Evolutionary conservation across 2,888 invertebrate genomes (phyloP).

Genomic region (Tetropium fuscum): DNA sequence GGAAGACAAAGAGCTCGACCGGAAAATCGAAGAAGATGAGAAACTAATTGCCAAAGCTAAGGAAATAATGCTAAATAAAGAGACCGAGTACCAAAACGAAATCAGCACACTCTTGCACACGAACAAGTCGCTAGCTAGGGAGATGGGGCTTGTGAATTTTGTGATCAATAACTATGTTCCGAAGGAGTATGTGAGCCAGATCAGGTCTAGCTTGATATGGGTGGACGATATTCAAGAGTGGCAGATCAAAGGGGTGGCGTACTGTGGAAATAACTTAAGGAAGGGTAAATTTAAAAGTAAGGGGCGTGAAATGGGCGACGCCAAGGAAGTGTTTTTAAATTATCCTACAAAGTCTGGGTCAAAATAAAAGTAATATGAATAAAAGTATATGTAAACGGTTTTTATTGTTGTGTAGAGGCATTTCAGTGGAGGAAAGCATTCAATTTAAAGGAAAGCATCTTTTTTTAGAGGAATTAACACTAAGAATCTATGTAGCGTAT

Average conservation of each 20-base stretch:
- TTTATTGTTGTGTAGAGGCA: too few relatives aligned
- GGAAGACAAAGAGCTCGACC: slow-evolving; percentile 89
- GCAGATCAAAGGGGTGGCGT: slow-evolving; percentile 95
- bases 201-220: slow-evolving; percentile 92
- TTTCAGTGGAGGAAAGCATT: too few relatives aligned
- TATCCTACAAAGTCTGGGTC: slow-evolving; percentile 1
- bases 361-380: slow-evolving; percentile 2
- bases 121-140: slow-evolving; percentile 83
- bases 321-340: background rate
- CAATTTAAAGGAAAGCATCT: too few relatives aligned
- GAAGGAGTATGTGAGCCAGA: slow-evolving; percentile 85
- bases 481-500: too few relatives aligned
- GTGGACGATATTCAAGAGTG: slow-evolving; percentile 97
- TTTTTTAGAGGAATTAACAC: too few relatives aligned
- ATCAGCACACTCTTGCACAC: slow-evolving; percentile 62
- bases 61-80: slow-evolving; percentile 80
- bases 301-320: too few relatives aligned
- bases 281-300: slow-evolving; percentile 27
- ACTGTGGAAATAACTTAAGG: slow-evolving; percentile 88
- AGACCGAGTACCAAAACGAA: slow-evolving; percentile 49
- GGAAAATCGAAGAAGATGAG: slow-evolving; percentile 87
- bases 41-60: slow-evolving; percentile 82
- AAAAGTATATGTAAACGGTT: too few relatives aligned
- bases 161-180: slow-evolving; percentile 92
- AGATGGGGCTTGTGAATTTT: slow-evolving; percentile 85